phyloP scores from a whole-genome alignment of 2,888 invertebrate genomes.

The Cephus pygmeus region DNA sequence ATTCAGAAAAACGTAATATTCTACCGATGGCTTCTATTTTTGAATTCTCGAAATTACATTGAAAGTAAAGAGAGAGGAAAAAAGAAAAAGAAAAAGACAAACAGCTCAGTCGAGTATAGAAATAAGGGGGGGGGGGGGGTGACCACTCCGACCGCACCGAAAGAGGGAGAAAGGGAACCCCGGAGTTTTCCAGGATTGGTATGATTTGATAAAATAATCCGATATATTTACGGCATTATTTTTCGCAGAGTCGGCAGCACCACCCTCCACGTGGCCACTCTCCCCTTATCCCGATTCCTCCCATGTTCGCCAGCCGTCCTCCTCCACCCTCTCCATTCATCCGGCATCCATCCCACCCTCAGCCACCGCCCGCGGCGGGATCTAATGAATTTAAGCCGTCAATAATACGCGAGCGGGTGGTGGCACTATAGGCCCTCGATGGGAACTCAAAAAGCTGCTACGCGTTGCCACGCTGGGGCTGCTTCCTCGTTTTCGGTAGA shows the following conservation, averaged over 20 bases:
- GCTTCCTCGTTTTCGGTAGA: slow-evolving; percentile 27
- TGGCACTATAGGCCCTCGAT: slow-evolving; percentile 14
- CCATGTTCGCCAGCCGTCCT: too few relatives aligned
- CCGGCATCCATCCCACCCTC: not conserved
- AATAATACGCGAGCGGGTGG: slow-evolving; percentile 36
- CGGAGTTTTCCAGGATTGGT: slow-evolving; percentile 22
- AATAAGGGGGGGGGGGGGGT: too few relatives aligned
- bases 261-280: too few relatives aligned
- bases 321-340: not conserved
- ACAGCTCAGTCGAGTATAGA: too few relatives aligned
- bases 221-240: slow-evolving; percentile 29
- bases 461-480: slow-evolving; percentile 13
- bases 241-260: slow-evolving; percentile 25
- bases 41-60: slow-evolving; percentile 19
- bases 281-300: too few relatives aligned
- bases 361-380: slow-evolving; percentile 19
- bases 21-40: too few relatives aligned
- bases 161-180: slow-evolving; percentile 8
- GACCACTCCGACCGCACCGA: not conserved
- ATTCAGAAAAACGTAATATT: too few relatives aligned
- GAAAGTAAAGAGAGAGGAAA: too few relatives aligned
- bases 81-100: too few relatives aligned
- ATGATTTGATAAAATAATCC: slow-evolving; percentile 28
- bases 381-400: slow-evolving; percentile 51
- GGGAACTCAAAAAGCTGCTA: slow-evolving; percentile 36